Evolutionary conservation across 2,113 vertebrate species (phyloP).

Genomic region (Tragelaphus imberbis): DNA sequence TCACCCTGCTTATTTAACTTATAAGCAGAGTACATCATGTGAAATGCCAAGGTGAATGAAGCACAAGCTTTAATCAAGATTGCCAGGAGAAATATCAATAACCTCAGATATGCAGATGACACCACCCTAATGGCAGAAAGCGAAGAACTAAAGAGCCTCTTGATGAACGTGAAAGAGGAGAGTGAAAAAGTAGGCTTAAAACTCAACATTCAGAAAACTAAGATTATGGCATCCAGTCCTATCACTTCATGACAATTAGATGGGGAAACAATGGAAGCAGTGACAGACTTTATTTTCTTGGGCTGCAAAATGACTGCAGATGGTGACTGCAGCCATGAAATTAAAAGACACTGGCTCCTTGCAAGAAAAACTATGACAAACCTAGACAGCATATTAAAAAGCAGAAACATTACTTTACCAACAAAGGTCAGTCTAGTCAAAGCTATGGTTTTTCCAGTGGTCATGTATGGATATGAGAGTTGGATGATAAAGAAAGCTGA

Average conservation of each 20-base stretch:
- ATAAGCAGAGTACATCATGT: not conserved
- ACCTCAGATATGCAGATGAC: not conserved
- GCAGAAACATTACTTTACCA: not conserved
- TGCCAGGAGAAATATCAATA: not conserved
- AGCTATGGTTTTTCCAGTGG: not conserved
- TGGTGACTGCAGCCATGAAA: not conserved
- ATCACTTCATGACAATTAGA: not conserved
- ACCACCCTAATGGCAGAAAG: not conserved
- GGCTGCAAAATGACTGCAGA: not conserved
- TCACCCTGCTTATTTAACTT: not conserved
- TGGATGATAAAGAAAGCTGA: not conserved
- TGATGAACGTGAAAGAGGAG: not conserved
- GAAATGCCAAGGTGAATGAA: not conserved
- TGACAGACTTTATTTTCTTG: not conserved
- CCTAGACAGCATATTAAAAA: not conserved
- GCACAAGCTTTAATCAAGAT: not conserved
- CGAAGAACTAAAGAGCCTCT: not conserved
- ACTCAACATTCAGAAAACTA: not conserved
- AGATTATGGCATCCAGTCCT: not conserved
- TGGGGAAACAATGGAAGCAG: not conserved
- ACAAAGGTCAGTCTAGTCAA: not conserved
- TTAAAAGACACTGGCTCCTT: not conserved
- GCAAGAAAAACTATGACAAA: not conserved
- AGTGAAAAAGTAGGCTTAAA: not conserved
- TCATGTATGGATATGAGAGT: not conserved